These are phyloP conservation scores for Tinea trinotella DNA, from an alignment of 2,888 invertebrate genomes.

Conservation along the genomic window DNA sequence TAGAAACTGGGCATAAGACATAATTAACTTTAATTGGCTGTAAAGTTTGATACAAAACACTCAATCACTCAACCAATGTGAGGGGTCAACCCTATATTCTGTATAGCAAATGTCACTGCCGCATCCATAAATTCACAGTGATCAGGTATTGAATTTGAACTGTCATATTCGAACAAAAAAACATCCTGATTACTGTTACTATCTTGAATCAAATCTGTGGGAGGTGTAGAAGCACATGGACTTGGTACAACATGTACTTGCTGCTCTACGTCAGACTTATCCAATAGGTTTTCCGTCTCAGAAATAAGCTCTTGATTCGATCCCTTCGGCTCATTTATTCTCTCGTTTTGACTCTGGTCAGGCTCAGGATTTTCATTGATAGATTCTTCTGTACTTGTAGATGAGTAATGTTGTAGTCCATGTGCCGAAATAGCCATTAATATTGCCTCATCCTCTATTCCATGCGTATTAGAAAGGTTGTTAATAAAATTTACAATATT, in stretches of 20 bases:
- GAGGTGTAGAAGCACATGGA: not conserved
- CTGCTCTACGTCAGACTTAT: too few relatives aligned
- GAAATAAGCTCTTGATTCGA: too few relatives aligned
- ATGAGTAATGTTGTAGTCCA: constrained; percentile 62
- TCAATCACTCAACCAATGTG: too few relatives aligned
- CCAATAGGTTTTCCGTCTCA: too few relatives aligned
- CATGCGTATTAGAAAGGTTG: constrained; percentile 66
- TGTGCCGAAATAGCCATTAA: constrained; percentile 82
- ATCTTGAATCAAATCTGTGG: not conserved
- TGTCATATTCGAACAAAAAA: not conserved
- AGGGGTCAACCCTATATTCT: constrained; percentile 78
- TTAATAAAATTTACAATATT: constrained; percentile 70
- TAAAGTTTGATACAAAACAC: too few relatives aligned
- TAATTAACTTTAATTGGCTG: too few relatives aligned
- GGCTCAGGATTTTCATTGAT: too few relatives aligned
- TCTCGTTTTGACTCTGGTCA: too few relatives aligned
- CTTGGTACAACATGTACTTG: not conserved
- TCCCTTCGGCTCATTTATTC: too few relatives aligned
- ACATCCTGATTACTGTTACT: not conserved
- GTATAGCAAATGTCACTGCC: constrained; percentile 82
- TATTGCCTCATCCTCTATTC: constrained; percentile 80
- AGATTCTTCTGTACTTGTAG: too few relatives aligned
- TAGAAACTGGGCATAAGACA: too few relatives aligned
- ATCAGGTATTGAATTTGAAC: too few relatives aligned
- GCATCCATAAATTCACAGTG: constrained; percentile 76